Conservation (phyloP, 2,113 vertebrate species). For the Muntiacus muntjak region DNA sequence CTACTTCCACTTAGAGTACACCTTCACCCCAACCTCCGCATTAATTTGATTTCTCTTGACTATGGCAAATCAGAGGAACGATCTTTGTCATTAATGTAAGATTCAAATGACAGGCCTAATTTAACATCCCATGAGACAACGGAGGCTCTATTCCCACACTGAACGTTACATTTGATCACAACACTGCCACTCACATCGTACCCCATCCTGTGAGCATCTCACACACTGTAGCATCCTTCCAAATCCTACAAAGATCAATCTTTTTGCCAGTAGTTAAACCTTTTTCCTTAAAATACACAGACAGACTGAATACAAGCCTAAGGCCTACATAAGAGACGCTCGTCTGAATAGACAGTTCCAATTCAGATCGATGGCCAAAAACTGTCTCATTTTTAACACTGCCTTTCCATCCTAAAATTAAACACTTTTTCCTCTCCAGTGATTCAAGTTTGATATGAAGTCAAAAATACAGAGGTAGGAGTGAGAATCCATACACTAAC, state of each 20-base stretch:
- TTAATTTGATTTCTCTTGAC: neutral
- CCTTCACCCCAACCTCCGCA: neutral
- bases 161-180: neutral
- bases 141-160: neutral
- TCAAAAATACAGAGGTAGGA: neutral
- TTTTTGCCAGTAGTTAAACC: neutral
- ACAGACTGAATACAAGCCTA: neutral
- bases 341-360: neutral
- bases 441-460: constrained; percentile 14
- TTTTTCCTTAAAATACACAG: neutral
- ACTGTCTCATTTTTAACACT: neutral
- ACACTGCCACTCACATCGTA: neutral
- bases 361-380: neutral
- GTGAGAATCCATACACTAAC: neutral
- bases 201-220: neutral
- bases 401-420: neutral
- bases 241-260: neutral
- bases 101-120: constrained; percentile 6
- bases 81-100: neutral
- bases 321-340: neutral
- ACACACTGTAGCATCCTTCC: neutral
- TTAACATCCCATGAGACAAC: neutral
- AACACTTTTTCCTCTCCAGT: neutral
- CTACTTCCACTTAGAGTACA: neutral
- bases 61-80: neutral